Base-by-base conservation (phyloP, 2,888 invertebrate species). In the Eucera pruinosa region DNA sequence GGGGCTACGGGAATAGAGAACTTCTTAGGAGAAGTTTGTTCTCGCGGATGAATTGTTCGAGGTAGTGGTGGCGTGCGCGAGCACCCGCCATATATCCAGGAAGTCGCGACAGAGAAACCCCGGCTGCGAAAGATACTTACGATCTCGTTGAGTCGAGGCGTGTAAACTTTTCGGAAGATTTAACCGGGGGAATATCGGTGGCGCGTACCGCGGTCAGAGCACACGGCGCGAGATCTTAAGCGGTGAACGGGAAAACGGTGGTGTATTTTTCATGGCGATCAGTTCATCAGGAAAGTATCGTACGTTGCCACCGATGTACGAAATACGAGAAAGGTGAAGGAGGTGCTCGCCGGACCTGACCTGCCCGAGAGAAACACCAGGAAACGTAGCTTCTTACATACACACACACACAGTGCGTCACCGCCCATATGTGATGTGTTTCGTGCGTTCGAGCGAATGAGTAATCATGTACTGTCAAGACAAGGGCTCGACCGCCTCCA, bases 381-480 rank as follows among this genome's bases (percentile, higher is more conserved):
- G 60, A 48, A 61, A 61, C 65, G 33, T 76, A 74, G 61, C 78
- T 61, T 58, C 68, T 72, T 61, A 50, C 54, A 65, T 64, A 75
- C 64, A 69, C 54, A 70, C 68, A 73, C 52, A 69, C 71, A 69
- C 50, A 78, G 85, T 84, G 82, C 86, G 85, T 85, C 82, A 86
- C 85, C 89, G 89, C 89, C 88, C 87, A 89, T 90, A 89, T 89
- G 88, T 86, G 87, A 90, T 88, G 90, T 90, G 83, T 87, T 79
- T 82, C 81, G 83, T 86, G 84, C 81, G 82, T 86, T 80, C 84
- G 82, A 88, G 82, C 87, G 87, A 89, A 90, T 91, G 89, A 91
- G 86, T 91, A 90, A 91, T 87, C 90, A 91, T 91, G 91, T 91
- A 91, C 86, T 91, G 90, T 87, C 91, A 90, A 84, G 91, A 91